These are phyloP conservation scores for Acronicta leporina DNA, from an alignment of 2,888 invertebrate genomes.

Conservation along the genomic window DNA sequence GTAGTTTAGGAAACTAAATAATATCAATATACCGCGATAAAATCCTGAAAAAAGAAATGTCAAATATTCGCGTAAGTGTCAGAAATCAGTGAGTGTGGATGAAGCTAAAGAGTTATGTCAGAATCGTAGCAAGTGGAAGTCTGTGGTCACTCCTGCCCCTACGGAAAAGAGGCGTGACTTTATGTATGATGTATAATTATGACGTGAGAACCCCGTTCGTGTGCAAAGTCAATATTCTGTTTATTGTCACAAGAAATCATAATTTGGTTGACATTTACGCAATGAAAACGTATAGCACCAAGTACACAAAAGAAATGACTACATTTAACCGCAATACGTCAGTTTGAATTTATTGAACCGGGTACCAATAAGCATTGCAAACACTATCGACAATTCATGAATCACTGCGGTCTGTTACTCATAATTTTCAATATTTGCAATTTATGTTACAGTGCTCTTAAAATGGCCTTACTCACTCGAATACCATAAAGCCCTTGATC, in stretches of 20 bases:
- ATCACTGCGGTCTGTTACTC: constrained; percentile 71
- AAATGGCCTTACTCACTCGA: constrained; percentile 30
- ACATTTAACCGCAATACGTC: constrained; percentile 37
- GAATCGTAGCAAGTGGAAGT: too few relatives aligned
- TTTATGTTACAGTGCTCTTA: constrained; percentile 23
- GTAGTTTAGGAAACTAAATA: too few relatives aligned
- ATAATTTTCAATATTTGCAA: constrained; percentile 52
- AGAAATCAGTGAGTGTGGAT: too few relatives aligned
- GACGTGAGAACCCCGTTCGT: not conserved
- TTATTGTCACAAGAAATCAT: not conserved
- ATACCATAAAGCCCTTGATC: constrained; percentile 69
- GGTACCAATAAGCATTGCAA: constrained; percentile 28
- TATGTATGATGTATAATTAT: too few relatives aligned
- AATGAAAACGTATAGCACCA: constrained; percentile 13
- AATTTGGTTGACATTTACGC: not conserved
- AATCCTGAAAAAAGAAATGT: too few relatives aligned
- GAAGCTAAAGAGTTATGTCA: too few relatives aligned
- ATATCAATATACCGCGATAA: too few relatives aligned
- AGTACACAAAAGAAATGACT: constrained; percentile 33
- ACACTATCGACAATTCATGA: constrained; percentile 63
- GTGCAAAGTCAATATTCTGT: not conserved
- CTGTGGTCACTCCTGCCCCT: too few relatives aligned
- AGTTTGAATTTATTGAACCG: constrained; percentile 46
- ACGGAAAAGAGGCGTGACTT: too few relatives aligned
- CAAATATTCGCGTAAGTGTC: too few relatives aligned